These are phyloP conservation scores for Pyxicephalus adspersus DNA, from an alignment of 2,113 vertebrate species.

Conservation along the genomic window DNA sequence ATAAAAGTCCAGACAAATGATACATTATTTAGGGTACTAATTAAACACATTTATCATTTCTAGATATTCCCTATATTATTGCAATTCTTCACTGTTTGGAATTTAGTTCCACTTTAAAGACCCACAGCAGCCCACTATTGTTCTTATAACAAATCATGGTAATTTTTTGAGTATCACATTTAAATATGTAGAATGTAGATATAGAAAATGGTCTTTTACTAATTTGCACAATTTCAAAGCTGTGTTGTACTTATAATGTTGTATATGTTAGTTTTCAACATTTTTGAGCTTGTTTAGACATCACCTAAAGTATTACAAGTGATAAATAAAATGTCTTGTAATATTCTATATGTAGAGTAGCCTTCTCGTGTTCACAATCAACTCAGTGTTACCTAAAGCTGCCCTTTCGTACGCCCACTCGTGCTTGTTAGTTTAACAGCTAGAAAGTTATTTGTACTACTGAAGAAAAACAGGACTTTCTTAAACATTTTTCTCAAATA, in stretches of 20 bases:
- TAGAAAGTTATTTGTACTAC: constrained; percentile 19
- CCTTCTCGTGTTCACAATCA: neutral
- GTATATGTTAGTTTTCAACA: neutral
- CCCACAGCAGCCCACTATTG: too few relatives aligned
- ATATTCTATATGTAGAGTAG: constrained; percentile 12
- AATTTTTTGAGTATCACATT: too few relatives aligned
- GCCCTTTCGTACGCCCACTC: constrained; percentile 29
- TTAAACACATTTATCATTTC: too few relatives aligned
- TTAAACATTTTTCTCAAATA: neutral
- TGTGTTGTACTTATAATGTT: neutral
- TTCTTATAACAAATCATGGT: too few relatives aligned
- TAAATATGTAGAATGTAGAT: too few relatives aligned
- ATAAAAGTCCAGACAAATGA: too few relatives aligned
- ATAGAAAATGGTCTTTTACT: too few relatives aligned
- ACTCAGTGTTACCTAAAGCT: constrained; percentile 21
- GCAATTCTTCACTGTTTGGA: too few relatives aligned
- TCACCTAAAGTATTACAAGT: neutral
- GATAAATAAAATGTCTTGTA: constrained; percentile 4
- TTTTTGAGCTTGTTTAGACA: neutral
- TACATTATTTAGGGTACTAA: too few relatives aligned
- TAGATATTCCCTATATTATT: too few relatives aligned
- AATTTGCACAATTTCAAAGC: too few relatives aligned
- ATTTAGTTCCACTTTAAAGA: too few relatives aligned
- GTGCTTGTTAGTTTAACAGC: constrained; percentile 27
- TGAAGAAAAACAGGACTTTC: constrained; percentile 10